A percentile compares a stretch with the other conserved stretches of the same genome.
Conservation (phyloP, 1,140 invertebrate genomes). For the Temnothorax nylanderi region DNA sequence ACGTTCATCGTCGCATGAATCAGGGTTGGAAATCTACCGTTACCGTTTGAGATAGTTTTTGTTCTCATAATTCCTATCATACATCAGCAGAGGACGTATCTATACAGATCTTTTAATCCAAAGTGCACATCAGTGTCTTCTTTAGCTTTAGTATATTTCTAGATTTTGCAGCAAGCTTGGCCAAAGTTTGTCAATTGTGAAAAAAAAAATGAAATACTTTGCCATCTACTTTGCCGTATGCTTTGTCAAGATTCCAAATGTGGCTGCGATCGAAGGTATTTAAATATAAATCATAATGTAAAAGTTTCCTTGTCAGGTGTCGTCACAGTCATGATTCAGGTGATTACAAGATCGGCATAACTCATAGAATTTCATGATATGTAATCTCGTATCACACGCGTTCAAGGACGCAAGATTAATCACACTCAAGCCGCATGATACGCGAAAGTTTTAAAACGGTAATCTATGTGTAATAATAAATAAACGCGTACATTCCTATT, state of each 20-base stretch:
- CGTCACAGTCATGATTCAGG: neutral
- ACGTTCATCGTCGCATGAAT: neutral
- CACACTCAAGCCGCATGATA: no score
- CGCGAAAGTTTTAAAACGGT: neutral
- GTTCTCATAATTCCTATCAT: neutral
- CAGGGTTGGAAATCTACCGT: neutral
- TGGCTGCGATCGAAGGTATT: slow-evolving; percentile 32
- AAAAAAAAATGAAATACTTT: neutral
- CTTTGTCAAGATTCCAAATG: neutral
- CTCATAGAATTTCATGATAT: neutral
- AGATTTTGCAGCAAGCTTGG: neutral
- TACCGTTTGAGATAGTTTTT: slow-evolving; percentile 17
- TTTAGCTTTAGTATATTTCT: neutral
- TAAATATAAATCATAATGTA: neutral
- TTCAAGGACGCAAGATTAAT: neutral
- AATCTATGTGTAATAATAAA: neutral
- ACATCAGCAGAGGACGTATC: slow-evolving; percentile 25
- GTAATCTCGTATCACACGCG: neutral
- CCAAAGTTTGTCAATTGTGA: neutral
- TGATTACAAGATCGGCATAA: neutral
- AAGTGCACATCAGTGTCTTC: neutral
- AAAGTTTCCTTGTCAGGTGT: neutral
- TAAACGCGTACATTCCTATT: neutral
- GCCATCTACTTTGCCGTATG: neutral
- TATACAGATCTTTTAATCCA: neutral